A percentile compares a stretch with the other conserved stretches of the same genome.
Evolutionary conservation across 1,140 invertebrate species (phyloP).

Genomic region (Branchinecta lynchi): DNA sequence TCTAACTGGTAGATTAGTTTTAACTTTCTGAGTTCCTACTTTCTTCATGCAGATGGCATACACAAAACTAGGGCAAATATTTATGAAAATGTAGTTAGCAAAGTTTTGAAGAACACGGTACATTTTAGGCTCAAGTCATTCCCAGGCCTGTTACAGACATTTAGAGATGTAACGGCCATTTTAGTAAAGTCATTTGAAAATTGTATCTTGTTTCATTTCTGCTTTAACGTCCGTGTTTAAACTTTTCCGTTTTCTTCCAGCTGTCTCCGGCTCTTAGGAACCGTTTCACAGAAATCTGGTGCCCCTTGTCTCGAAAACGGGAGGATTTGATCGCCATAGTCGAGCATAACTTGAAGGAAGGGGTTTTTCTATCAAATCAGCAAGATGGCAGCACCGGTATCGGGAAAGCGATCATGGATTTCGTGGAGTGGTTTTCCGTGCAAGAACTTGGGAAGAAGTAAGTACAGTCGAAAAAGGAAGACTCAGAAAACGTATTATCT

Average conservation of each 20-base stretch:
- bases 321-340: slow-evolving; percentile 62
- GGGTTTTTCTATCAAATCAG: slow-evolving; percentile 30
- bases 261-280: slow-evolving; percentile 92
- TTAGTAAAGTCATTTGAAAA: no score
- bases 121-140: no score
- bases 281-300: slow-evolving; percentile 99
- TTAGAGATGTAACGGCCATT: no score
- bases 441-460: slow-evolving; percentile 53
- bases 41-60: no score
- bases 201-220: no score
- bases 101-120: no score
- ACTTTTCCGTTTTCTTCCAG: slow-evolving; percentile 27
- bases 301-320: slow-evolving; percentile 47
- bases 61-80: no score
- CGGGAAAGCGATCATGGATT: slow-evolving; percentile 53
- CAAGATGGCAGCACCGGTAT: slow-evolving; percentile 33
- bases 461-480: background rate
- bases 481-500: no score
- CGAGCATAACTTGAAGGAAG: slow-evolving; percentile 51
- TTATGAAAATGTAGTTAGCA: no score
- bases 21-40: no score
- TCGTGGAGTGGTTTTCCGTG: slow-evolving; percentile 56
- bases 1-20: no score
- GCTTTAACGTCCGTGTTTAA: no score
- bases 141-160: slow-evolving; percentile 12